Evolutionary conservation across 2,113 vertebrate species (phyloP), one percentile per base, ranked within the genome.

Genomic region (Gymnocephalus cernua): DNA sequence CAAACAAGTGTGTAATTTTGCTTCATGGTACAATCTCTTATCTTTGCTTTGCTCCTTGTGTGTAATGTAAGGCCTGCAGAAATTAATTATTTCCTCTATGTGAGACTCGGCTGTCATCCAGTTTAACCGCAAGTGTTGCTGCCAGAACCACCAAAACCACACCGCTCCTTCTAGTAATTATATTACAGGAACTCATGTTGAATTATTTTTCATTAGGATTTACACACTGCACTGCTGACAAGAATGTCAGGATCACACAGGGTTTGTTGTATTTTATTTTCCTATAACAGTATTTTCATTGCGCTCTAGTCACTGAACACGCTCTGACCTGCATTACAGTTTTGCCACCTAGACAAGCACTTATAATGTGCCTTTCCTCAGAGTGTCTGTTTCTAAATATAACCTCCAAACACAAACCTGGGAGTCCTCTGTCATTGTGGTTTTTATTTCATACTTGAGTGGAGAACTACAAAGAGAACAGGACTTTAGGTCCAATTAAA

Each of bases 121-220:
- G 21, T 69, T 57, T 76, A 77, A 25, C 57, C 74, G 48, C 16
- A 6, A 73, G 70, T n/a, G 18, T 41, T 1, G 4, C 56, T 75
- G 80, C 71, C 80, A 80, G 80, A 83, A 86, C 62, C 82, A 71
- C 38, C 6, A 10, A 57, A 70, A 77, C 32, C 71, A 19, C 45
- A 70, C 11, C 12, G 2, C 38, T 47, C 27, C 21, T 13, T 38
- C 15, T 0, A 44, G 23, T 8, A 45, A 84, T 77, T 56, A 57
- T 44, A 67, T 59, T 48, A 14, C 4, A 57, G 15, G 14, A 80
- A 27, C 18, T 14, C 3, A 29, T 72, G 25, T 45, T 75, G 23
- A 12, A 12, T 54, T 69, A 54, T 32, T 4, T 44, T 38, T 35
- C 7, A 54, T 27, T 59, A 4, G 38, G 4, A 57, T 50, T 47